These are phyloP conservation scores for Conus betulinus DNA, from an alignment of 1,140 invertebrate species.

Conservation along the genomic window DNA sequence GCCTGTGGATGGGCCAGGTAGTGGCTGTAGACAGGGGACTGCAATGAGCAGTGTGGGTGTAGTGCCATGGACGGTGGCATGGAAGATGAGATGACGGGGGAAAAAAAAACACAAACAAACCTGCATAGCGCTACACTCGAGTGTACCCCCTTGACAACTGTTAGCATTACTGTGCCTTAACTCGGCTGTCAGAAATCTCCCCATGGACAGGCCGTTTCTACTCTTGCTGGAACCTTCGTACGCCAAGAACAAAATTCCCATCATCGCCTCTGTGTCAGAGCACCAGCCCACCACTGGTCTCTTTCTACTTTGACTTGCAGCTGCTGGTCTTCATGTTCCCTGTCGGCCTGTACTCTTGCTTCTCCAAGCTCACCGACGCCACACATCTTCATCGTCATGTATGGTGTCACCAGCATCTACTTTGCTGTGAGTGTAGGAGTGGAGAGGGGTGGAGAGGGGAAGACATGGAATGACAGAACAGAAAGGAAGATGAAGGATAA, in stretches of 20 bases:
- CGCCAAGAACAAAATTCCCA: constrained; percentile 99
- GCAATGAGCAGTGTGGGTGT: too few species aligned
- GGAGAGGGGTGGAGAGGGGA: not conserved
- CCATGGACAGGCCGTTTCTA: constrained; percentile 99
- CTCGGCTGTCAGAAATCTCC: constrained; percentile 87
- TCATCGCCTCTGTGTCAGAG: constrained; percentile 98
- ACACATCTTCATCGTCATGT: constrained; percentile 98
- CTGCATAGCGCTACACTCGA: not conserved
- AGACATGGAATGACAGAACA: too few species aligned
- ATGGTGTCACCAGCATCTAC: constrained; percentile 98
- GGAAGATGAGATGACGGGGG: too few species aligned
- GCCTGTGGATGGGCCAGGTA: too few species aligned
- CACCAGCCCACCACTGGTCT: constrained; percentile 99
- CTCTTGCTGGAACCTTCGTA: constrained; percentile 98
- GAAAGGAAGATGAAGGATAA: too few species aligned
- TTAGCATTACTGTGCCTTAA: constrained; percentile 52
- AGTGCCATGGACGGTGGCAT: too few species aligned
- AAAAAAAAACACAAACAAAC: not conserved
- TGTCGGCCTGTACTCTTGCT: constrained; percentile 96
- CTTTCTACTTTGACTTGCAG: constrained; percentile 98
- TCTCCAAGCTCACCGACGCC: constrained; percentile 93
- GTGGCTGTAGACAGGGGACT: too few species aligned
- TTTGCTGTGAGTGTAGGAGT: constrained; percentile 88
- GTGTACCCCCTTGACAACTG: not conserved
- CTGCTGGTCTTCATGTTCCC: constrained; percentile 96